Evolutionary conservation across 2,888 invertebrate species (phyloP), one percentile per base, ranked within the genome.

Genomic region (Chironomus tentans): DNA sequence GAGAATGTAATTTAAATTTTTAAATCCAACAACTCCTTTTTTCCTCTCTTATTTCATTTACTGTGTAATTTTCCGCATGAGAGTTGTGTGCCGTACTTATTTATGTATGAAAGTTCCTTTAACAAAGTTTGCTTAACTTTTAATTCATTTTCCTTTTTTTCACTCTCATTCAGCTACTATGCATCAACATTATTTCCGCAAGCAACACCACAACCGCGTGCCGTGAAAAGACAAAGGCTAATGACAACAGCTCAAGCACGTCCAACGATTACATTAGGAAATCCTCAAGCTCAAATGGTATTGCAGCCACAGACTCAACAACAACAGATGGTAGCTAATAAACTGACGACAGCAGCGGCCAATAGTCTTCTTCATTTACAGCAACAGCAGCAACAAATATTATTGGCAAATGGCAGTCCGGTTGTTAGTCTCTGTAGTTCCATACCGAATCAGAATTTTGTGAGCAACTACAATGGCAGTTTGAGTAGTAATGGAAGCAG

Each of bases 161-260:
- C 1, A 10, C 10, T 10, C 38, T 38, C 10, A 38, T 38, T 5
- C 6, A 80, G 84, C 79, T 84, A 84, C 79, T 84, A 82, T 79
- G 82, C 84, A 15, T 84, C 84, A 71, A 80, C 84, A 22, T 77
- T 84, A 74, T 81, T 83, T 77, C 82, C 84, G 4, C 65, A 65
- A 65, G 80, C 82, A 71, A 81, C 82, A 2, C 81, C 83, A 62
- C 81, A 82, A 4, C 81, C 83, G 68, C 82, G 84, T 2, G 82
- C 84, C 74, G 83, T 84, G 80, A 84, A 84, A 78, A 83, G 84
- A 47, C 84, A 84, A 80, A 83, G 84, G 77, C 79, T 84, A 78
- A 84, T 84, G 83, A 81, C 82, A 78, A 81, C 80, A 76, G 79
- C 80, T 71, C 80, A 81, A 77, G 76, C 81, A 77, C 81, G 81